Conservation (phyloP, 2,797 vertebrate genomes). For the Xiphophorus birchmanni region DNA sequence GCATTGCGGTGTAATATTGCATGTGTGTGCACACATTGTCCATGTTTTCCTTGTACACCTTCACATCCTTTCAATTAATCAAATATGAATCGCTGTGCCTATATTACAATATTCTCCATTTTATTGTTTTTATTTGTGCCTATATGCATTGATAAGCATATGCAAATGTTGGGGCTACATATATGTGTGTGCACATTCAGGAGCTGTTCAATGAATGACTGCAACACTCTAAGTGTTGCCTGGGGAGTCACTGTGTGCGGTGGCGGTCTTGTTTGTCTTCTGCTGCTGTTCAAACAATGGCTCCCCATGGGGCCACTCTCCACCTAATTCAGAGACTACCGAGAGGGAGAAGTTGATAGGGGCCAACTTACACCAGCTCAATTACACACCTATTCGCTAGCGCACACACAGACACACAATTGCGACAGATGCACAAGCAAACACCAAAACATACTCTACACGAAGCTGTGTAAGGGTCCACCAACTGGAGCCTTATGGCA, state of each 20-base stretch:
- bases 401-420: constrained; percentile 14
- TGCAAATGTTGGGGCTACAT: constrained; percentile 41
- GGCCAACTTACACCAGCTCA: constrained; percentile 50
- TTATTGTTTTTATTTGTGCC: constrained; percentile 35
- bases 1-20: constrained; percentile 31
- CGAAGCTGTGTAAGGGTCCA: constrained; percentile 15
- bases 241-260: constrained; percentile 64
- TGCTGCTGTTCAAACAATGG: constrained; percentile 77
- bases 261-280: constrained; percentile 78
- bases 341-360: constrained; percentile 50
- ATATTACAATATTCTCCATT: constrained; percentile 19
- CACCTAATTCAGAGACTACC: constrained; percentile 75
- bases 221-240: constrained; percentile 68
- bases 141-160: constrained; percentile 38
- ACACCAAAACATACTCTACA: constrained; percentile 32
- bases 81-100: constrained; percentile 1
- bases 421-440: constrained; percentile 23
- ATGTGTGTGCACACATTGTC: constrained; percentile 18
- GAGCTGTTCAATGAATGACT: constrained; percentile 58
- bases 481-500: constrained; percentile 28
- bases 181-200: constrained; percentile 25
- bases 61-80: background rate
- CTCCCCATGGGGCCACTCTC: constrained; percentile 66
- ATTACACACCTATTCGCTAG: constrained; percentile 52
- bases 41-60: constrained; percentile 24